These are phyloP conservation scores for Drosophila elegans DNA, from an alignment of 1,140 invertebrate genomes.

Conservation along the genomic window DNA sequence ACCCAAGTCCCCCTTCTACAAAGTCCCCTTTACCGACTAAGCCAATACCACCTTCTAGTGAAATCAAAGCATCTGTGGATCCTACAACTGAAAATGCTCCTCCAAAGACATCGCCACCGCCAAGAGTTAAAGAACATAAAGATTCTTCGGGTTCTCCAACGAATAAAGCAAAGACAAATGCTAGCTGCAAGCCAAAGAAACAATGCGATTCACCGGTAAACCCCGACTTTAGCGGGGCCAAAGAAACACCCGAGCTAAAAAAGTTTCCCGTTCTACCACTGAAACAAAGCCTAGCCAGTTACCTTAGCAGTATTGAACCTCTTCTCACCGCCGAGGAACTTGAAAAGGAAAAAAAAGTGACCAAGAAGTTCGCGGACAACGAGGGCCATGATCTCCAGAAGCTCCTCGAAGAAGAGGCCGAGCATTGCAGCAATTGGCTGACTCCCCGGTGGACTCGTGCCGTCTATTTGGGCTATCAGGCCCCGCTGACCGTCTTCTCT, in stretches of 20 bases:
- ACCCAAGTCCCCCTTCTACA: not conserved
- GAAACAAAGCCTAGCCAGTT: constrained; percentile 27
- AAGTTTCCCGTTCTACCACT: constrained; percentile 48
- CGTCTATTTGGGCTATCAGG: constrained; percentile 91
- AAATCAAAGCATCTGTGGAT: not conserved
- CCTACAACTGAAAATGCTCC: not conserved
- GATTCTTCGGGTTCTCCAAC: not conserved
- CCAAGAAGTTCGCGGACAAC: constrained; percentile 88
- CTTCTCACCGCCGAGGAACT: constrained; percentile 10
- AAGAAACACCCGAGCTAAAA: not conserved
- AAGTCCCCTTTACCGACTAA: not conserved
- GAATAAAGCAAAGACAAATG: not conserved
- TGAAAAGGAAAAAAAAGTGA: constrained; percentile 80
- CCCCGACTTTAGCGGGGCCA: too few relatives aligned
- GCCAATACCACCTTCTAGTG: not conserved
- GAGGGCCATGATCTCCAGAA: constrained; percentile 90
- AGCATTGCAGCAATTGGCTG: constrained; percentile 89
- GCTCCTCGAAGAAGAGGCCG: constrained; percentile 87
- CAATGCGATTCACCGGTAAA: too few relatives aligned
- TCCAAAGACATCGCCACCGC: too few relatives aligned
- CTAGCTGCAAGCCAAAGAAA: too few relatives aligned
- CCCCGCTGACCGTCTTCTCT: constrained; percentile 90
- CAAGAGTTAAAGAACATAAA: not conserved
- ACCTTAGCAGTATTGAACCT: constrained; percentile 49
- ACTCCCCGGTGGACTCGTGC: constrained; percentile 91